phyloP scores from a whole-genome alignment of 2,797 vertebrate species.

The Loris lydekkerianus region DNA sequence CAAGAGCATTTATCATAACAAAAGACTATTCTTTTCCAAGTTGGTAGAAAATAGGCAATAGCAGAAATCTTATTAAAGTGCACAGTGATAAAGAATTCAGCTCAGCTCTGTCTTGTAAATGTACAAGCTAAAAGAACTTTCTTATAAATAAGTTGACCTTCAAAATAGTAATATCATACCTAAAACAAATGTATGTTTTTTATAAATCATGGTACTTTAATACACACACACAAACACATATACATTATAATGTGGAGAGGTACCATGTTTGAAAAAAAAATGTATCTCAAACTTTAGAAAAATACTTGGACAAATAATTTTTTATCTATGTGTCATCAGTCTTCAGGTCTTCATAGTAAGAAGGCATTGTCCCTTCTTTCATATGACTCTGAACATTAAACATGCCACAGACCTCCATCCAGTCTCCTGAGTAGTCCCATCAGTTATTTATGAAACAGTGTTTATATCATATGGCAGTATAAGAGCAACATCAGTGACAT shows the following conservation, averaged over 20 bases:
- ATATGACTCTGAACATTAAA: constrained; percentile 18
- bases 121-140: constrained; percentile 71
- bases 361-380: not conserved
- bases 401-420: constrained; percentile 20
- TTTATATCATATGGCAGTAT: constrained; percentile 27
- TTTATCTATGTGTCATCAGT: not conserved
- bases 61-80: constrained; percentile 70
- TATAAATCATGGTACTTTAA: not conserved
- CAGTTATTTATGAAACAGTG: constrained; percentile 28
- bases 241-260: not conserved
- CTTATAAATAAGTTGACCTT: constrained; percentile 52
- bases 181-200: constrained; percentile 57
- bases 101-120: constrained; percentile 57
- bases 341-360: not conserved
- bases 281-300: constrained; percentile 1
- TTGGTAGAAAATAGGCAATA: constrained; percentile 65
- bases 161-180: constrained; percentile 61
- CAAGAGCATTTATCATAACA: constrained; percentile 80
- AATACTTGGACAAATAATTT: not conserved
- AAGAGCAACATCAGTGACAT: constrained; percentile 13
- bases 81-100: constrained; percentile 65
- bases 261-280: constrained; percentile 8
- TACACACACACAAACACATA: not conserved
- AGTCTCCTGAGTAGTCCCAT: constrained; percentile 22
- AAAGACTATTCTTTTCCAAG: constrained; percentile 76